Evolutionary conservation across 2,888 invertebrate species (phyloP).

Genomic region (Tanypteryx hageni): DNA sequence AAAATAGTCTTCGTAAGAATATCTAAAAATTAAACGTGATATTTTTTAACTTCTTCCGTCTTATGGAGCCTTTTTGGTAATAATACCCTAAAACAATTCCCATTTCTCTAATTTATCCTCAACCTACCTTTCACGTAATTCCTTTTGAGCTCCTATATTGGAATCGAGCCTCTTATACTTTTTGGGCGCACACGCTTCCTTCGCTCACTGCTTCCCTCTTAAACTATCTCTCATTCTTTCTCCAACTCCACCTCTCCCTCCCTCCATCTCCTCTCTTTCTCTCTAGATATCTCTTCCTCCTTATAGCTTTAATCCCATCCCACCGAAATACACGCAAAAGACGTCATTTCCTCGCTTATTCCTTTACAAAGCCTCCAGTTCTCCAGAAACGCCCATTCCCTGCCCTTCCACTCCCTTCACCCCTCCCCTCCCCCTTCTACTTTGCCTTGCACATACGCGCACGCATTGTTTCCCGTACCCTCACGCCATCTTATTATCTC

Average conservation of each 20-base stretch:
- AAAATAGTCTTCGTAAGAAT: too few relatives aligned
- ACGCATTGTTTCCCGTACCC: too few relatives aligned
- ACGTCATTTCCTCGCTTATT: neutral
- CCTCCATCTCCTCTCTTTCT: neutral
- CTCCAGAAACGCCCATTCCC: neutral
- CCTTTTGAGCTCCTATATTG: neutral
- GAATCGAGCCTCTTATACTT: neutral
- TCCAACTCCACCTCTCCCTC: neutral
- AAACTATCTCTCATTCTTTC: neutral
- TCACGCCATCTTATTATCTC: neutral
- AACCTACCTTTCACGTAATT: neutral
- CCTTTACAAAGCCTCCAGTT: neutral
- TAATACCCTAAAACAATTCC: constrained; percentile 5
- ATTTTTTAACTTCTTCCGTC: neutral
- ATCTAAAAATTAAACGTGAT: too few relatives aligned
- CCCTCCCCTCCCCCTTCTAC: too few relatives aligned
- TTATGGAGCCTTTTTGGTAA: neutral
- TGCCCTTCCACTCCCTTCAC: too few relatives aligned
- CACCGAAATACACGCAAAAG: neutral
- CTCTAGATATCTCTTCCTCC: neutral
- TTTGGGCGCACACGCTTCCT: neutral
- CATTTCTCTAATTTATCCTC: neutral
- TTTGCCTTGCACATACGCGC: too few relatives aligned
- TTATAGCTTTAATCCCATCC: neutral
- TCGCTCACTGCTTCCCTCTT: neutral